These are phyloP conservation scores for Falco berigora DNA, from an alignment of 2,797 vertebrate species.

Conservation along the genomic window DNA sequence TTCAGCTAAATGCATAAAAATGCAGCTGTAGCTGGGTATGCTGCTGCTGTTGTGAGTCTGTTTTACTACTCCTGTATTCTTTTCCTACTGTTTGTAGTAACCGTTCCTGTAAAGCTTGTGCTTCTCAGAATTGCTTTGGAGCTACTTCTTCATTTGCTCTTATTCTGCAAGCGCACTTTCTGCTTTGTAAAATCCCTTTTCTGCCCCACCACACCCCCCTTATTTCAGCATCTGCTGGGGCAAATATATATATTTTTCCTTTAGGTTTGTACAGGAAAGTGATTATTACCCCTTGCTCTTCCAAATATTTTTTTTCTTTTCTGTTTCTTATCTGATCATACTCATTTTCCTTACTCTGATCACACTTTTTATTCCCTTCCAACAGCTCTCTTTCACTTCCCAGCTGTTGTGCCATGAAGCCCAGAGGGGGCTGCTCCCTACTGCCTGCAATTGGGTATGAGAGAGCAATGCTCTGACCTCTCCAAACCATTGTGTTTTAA, in stretches of 20 bases:
- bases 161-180: neutral
- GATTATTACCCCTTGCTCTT: neutral
- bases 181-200: neutral
- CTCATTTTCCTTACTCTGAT: neutral
- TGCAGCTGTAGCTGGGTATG: neutral
- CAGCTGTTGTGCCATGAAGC: neutral
- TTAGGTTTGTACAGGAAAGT: neutral
- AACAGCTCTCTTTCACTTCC: neutral
- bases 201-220: too few relatives aligned
- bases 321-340: neutral
- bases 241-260: neutral
- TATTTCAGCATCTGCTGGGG: neutral
- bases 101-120: neutral
- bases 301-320: neutral
- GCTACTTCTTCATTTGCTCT: neutral
- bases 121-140: neutral
- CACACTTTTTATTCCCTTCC: neutral
- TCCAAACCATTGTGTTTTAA: neutral
- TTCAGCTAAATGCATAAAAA: neutral
- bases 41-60: neutral
- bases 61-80: neutral
- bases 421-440: neutral
- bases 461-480: neutral
- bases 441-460: neutral
- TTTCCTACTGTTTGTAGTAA: neutral